Conservation (phyloP, 2,888 invertebrate genomes). For the Drosophila prostipennis region DNA sequence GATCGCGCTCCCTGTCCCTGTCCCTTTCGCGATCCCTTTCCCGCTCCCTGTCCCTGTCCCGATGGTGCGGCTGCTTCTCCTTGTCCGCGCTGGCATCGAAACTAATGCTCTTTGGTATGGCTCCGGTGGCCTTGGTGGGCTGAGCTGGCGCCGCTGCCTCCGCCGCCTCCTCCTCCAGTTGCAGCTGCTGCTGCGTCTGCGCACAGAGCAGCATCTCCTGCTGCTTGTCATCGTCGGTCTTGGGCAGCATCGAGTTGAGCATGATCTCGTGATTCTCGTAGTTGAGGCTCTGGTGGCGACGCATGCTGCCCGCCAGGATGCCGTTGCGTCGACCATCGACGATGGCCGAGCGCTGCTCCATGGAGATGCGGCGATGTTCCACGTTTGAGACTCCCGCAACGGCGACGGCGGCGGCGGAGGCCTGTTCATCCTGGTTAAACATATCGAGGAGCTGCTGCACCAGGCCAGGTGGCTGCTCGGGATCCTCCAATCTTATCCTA, state of each 20-base stretch:
- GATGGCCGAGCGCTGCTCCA: conserved; percentile 81
- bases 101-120: conserved; percentile 96
- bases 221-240: conserved; percentile 81
- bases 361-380: conserved; percentile 81
- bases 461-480: conserved; percentile 64
- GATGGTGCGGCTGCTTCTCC: conserved; percentile 57
- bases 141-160: not conserved
- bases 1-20: conserved; percentile 31
- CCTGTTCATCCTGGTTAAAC: conserved; percentile 63
- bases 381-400: conserved; percentile 65
- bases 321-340: conserved; percentile 84
- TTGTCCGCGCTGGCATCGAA: conserved; percentile 95
- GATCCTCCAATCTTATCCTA: conserved; percentile 2
- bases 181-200: conserved; percentile 79
- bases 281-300: conserved; percentile 83
- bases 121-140: conserved; percentile 88
- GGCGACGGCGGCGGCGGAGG: not conserved
- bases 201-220: conserved; percentile 77
- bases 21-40: conserved; percentile 77
- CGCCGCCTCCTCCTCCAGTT: conserved; percentile 54
- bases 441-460: conserved; percentile 70
- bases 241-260: conserved; percentile 60
- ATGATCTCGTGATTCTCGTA: conserved; percentile 84
- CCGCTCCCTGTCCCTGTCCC: conserved; percentile 37
- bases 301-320: conserved; percentile 77